Base-by-base conservation (phyloP, 2,797 vertebrate species). In the Cryptoprocta ferox region DNA sequence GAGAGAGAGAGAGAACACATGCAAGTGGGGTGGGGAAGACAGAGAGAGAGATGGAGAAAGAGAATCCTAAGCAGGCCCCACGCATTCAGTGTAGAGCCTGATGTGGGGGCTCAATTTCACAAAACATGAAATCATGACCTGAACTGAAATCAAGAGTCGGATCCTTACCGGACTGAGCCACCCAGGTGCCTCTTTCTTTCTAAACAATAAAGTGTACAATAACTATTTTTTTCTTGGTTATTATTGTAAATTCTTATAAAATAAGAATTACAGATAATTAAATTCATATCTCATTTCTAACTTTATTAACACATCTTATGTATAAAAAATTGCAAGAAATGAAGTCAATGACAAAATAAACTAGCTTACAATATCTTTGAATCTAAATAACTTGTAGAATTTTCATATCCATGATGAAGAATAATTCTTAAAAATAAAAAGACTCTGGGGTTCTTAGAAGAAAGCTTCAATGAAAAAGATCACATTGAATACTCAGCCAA, bases 391-490 rank as follows among this genome's bases (percentile, higher is more conserved):
- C 19, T 19, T 89, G 32, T 4, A 90, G 28, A 59, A 80, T 59
- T 61, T 79, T 78, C 24, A 18, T 19, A 5, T 85, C 13, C 30
- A 91, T 84, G 91, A 70, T 56, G 28, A 19, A 89, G 91, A 94
- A 85, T 53, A 78, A 91, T 78, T 82, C 42, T 94, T 45, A 86
- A 93, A 93, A 21, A 48, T 35, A 61, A 79, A 91, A 91, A 50
- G 48, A n/a, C 56, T 86, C 50, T 39, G 28, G 10, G 53, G 15
- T 73, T 94, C 65, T 88, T 95, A 37, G 13, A 37, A 45, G 11
- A 96, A 87, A 89, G 14, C 12, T 6, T 94, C 48, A 66, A 42
- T 42, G n/a, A 21, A 95, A 84, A 28, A 56, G 37, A 88, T 26
- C 26, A 75, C 5, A 93, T 79, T 85, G 19, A 94, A 26, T 82